A percentile compares a stretch with the other conserved stretches of the same genome.
Conservation (phyloP, 2,113 vertebrate species). For the Erythrolamprus reginae region DNA sequence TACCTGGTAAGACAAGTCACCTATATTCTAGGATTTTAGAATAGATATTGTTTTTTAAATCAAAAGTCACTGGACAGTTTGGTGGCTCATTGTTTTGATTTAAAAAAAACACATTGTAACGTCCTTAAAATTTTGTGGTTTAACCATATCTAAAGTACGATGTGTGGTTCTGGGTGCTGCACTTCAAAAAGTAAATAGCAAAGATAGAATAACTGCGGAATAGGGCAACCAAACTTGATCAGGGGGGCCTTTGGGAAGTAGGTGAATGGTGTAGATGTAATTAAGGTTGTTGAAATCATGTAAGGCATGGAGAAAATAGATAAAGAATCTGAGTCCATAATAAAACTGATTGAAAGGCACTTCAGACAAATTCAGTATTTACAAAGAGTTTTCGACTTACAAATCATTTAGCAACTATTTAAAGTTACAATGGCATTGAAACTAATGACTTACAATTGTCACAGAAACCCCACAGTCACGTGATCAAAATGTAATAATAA, state of each 20-base stretch:
- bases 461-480: not conserved
- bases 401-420: not conserved
- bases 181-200: not conserved
- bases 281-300: not conserved
- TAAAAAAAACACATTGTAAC: not conserved
- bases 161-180: not conserved
- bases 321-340: not conserved
- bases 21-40: not conserved
- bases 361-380: not conserved
- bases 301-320: not conserved
- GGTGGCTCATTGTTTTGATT: not conserved
- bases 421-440: not conserved
- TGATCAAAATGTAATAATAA: not conserved
- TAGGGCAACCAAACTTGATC: not conserved
- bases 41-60: not conserved
- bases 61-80: not conserved
- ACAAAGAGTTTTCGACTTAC: not conserved
- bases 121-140: not conserved
- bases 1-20: not conserved
- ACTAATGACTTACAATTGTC: not conserved
- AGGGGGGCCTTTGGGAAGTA: not conserved
- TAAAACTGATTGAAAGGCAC: not conserved
- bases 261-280: not conserved
- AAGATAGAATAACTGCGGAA: not conserved
- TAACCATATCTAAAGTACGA: not conserved